These are phyloP conservation scores for Poecilia gillii DNA, from an alignment of 2,797 vertebrate species.

Conservation along the genomic window DNA sequence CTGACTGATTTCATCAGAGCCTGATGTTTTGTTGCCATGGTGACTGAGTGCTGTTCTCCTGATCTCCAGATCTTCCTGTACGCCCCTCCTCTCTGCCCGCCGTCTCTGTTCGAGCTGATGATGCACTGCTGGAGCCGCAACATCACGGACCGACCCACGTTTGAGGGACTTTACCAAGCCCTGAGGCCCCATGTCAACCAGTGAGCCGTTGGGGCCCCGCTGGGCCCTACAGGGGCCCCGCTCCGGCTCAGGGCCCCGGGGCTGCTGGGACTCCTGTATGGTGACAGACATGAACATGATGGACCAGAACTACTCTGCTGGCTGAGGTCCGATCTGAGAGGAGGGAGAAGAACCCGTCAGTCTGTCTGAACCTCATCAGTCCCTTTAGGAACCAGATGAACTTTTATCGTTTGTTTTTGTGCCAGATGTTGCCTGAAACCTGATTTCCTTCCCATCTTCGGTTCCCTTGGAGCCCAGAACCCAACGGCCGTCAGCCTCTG, in stretches of 20 bases:
- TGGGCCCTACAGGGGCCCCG: not conserved
- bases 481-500: slow-evolving; percentile 36
- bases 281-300: slow-evolving; percentile 26
- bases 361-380: slow-evolving; percentile 22
- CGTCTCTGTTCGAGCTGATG: slow-evolving; percentile 87
- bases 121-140: slow-evolving; percentile 88
- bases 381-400: slow-evolving; percentile 17
- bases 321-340: slow-evolving; percentile 11
- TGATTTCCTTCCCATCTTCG: slow-evolving; percentile 17
- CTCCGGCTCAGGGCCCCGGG: not conserved
- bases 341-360: not conserved
- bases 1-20: not conserved
- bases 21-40: not conserved
- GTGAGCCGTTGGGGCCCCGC: slow-evolving; percentile 35
- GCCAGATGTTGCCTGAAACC: slow-evolving; percentile 27
- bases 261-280: slow-evolving; percentile 12
- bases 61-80: slow-evolving; percentile 83
- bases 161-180: slow-evolving; percentile 84
- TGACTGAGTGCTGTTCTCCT: not conserved
- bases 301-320: not conserved
- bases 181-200: slow-evolving; percentile 86
- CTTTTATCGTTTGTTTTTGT: slow-evolving; percentile 46
- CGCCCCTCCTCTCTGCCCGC: slow-evolving; percentile 83
- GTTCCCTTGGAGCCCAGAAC: slow-evolving; percentile 32
- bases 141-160: slow-evolving; percentile 82